Percentiles rank a stretch among this genome's conserved stretches.
phyloP scores from a whole-genome alignment of 2,113 vertebrate species.

The Diphyllodes magnificus region DNA sequence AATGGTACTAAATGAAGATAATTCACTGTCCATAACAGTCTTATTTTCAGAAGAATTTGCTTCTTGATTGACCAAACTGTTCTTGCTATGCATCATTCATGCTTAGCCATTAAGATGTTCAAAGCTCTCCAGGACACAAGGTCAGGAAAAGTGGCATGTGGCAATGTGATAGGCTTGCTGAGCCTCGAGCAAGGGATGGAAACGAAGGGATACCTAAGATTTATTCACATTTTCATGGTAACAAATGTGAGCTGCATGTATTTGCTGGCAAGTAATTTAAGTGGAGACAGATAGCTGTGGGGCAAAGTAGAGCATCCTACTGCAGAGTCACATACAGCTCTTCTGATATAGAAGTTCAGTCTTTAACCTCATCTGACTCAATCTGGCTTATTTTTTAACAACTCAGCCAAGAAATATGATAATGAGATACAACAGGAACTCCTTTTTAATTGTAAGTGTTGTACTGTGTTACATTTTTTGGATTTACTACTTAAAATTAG shows the following conservation, averaged over 20 bases:
- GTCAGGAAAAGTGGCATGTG: background rate
- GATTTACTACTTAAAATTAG: background rate
- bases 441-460: background rate
- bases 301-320: background rate
- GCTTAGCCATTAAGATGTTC: background rate
- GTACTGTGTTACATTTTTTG: background rate
- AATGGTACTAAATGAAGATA: background rate
- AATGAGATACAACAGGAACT: background rate
- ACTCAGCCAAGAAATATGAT: background rate
- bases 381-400: background rate
- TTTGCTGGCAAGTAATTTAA: background rate
- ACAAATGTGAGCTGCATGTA: background rate
- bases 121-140: background rate
- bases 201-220: background rate
- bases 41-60: background rate
- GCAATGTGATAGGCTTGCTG: background rate
- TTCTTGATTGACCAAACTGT: background rate
- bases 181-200: background rate
- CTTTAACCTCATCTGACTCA: background rate
- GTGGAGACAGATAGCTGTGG: background rate
- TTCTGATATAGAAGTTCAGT: background rate
- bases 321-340: background rate
- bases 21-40: background rate
- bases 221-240: conserved; percentile 13
- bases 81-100: background rate